These are phyloP conservation scores for Eucera pruinosa DNA, from an alignment of 2,888 invertebrate species.

Conservation along the genomic window DNA sequence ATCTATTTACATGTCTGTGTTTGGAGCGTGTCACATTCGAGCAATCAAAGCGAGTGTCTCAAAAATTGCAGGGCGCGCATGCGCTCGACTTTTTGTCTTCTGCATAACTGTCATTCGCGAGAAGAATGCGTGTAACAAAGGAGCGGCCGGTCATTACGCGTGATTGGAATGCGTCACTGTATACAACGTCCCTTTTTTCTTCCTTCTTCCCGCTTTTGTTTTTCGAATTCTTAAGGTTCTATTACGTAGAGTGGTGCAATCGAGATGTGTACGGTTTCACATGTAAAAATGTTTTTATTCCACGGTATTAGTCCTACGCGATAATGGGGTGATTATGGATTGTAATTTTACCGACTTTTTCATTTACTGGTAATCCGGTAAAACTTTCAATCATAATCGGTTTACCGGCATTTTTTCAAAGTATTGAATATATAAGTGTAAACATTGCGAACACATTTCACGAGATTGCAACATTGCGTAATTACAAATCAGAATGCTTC, in stretches of 20 bases:
- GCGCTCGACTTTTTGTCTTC: slow-evolving; percentile 42
- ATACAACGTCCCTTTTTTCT: neutral
- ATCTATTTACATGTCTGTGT: neutral
- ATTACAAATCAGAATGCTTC: no score
- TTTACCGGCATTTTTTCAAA: no score
- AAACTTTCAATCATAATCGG: no score
- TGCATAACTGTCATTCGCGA: slow-evolving; percentile 40
- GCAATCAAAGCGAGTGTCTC: slow-evolving; percentile 42
- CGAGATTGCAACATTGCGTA: no score
- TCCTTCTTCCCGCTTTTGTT: slow-evolving; percentile 2
- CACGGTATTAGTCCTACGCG: no score
- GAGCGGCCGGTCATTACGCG: slow-evolving; percentile 43
- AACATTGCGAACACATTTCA: no score
- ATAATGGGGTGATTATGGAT: neutral
- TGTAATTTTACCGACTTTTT: no score
- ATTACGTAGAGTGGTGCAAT: neutral
- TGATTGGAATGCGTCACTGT: slow-evolving; percentile 42
- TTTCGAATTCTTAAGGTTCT: slow-evolving; percentile 23
- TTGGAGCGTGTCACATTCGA: slow-evolving; percentile 14
- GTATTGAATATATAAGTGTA: neutral
- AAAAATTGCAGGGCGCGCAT: slow-evolving; percentile 36
- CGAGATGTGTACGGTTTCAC: neutral
- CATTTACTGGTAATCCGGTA: no score
- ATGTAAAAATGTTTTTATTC: neutral
- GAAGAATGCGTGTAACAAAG: slow-evolving; percentile 45